These are phyloP conservation scores for Pseudococcus viburni DNA, from an alignment of 2,888 invertebrate species.

Conservation along the genomic window DNA sequence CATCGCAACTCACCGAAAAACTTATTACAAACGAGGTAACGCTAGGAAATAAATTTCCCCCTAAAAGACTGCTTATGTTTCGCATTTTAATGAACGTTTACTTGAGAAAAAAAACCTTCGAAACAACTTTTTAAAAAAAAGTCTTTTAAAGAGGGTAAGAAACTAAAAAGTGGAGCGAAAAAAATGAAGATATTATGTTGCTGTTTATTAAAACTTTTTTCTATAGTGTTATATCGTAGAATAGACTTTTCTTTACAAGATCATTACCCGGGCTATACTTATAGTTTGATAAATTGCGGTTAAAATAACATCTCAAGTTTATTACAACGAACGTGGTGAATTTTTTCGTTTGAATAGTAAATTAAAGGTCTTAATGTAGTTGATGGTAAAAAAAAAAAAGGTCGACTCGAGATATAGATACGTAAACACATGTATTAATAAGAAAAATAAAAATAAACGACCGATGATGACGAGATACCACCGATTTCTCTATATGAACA, in stretches of 20 bases:
- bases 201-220: slow-evolving; percentile 50
- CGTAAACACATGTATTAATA: not conserved
- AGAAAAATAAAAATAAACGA: not conserved
- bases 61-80: slow-evolving; percentile 27
- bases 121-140: slow-evolving; percentile 25
- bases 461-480: not conserved
- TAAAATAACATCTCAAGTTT: not conserved
- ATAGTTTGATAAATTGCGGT: slow-evolving; percentile 39
- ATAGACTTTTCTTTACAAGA: slow-evolving; percentile 8
- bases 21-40: slow-evolving; percentile 13
- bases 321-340: not conserved
- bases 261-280: not conserved
- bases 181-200: slow-evolving; percentile 50
- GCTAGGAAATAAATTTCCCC: slow-evolving; percentile 15
- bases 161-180: slow-evolving; percentile 3
- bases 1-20: not conserved
- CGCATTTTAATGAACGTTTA: slow-evolving; percentile 50
- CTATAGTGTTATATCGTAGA: not conserved
- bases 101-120: slow-evolving; percentile 37
- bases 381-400: not conserved
- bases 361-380: not conserved
- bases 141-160: not conserved
- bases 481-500: not conserved
- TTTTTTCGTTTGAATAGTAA: slow-evolving; percentile 4
- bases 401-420: not conserved